Base-by-base conservation (phyloP, 2,888 invertebrate genomes). In the Helleia helle region DNA sequence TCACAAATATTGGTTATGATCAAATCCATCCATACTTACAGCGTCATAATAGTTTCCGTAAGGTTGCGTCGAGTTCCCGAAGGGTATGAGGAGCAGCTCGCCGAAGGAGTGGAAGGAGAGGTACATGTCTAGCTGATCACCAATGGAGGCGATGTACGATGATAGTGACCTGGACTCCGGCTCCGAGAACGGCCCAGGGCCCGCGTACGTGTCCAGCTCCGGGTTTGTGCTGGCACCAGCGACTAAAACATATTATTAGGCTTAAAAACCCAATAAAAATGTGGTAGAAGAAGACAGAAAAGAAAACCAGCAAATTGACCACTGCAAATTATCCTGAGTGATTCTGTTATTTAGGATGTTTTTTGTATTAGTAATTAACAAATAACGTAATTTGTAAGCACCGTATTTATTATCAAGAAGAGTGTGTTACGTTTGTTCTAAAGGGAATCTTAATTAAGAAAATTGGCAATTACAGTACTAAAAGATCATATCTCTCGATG, bases 31-130 rank as follows among this genome's bases (percentile, higher is more conserved):
- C n/a, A n/a, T n/a, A 63, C 79, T 68, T 67, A 89, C 90, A 55
- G 87, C 70, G 53, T 89, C 87, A 41, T 87, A 54, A 48, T 88
- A 87, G 56, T 90, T 90, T 0, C 85, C 87, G 11, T 88, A 60
- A 43, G 87, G 87, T 1, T 74, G 69, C 0, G 65, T 65, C 0
- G 89, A 88, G 53, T 91, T 88, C 0, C 93, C 93, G 62, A 90
- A 93, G 0, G 93, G 92, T 40, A 90, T 65, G 38, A 93, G 65
- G 13, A 93, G 62, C 22, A 89, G 71, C 55, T 94, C 93, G 0
- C 91, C 89, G 53, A 87, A 93, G 0, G 93, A 91, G 62, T 94
- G 94, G 60, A 93, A 88, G 0, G 90, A 87, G 1, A 94, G 62
- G 59, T 93, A 94, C 25, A 89, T 67, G 24, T 87, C 86, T 11